Evolutionary conservation across 2,888 invertebrate genomes (phyloP), one percentile per base, ranked within the genome.

Genomic region (Zygothrica quintamaculata): DNA sequence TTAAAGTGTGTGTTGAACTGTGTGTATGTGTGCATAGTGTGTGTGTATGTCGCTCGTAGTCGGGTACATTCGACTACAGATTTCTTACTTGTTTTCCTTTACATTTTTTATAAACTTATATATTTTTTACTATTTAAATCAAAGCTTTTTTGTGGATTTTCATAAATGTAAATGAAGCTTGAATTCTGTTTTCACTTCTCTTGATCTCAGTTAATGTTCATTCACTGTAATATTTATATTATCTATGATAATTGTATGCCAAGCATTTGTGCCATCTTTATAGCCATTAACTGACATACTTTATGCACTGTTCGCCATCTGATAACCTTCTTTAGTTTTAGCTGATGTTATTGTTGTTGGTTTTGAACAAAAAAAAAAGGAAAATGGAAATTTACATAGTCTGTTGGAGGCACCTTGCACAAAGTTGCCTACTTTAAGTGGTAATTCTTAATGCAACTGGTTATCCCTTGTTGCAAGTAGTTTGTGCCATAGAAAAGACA

Each of bases 241-340:
- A 37, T 50, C 36, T 34, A 42, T 39, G 57, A 29, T 62, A 39
- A 33, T 52, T 36, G 31, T 39, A 33, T 40, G 22, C 15, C 34
- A 16, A 36, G 1, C 33, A 31, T 44, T 48, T 40, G 33, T 50
- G 43, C n/a, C 66, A 40, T 15, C 36, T 36, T 26, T 36, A 44
- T 25, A 47, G 55, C 29, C 56, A 56, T 60, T 73, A 73, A 57
- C 62, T 55, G 50, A 42, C 70, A 73, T 13, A 60, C 56, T 66
- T 66, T 50, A 47, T 65, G 26, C 34, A 31, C 25, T 39, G 42
- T 46, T 36, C 33, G 36, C 52, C 56, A 70, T 57, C 53, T 33
- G 74, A 74, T 71, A 71, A 47, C 64, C 64, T n/a, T n/a, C n/a
- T n/a, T n/a, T n/a, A n/a, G n/a, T n/a, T n/a, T n/a, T n/a, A n/a